These are phyloP conservation scores for Drosophila atripex DNA, from an alignment of 2,888 invertebrate genomes.

Conservation along the genomic window DNA sequence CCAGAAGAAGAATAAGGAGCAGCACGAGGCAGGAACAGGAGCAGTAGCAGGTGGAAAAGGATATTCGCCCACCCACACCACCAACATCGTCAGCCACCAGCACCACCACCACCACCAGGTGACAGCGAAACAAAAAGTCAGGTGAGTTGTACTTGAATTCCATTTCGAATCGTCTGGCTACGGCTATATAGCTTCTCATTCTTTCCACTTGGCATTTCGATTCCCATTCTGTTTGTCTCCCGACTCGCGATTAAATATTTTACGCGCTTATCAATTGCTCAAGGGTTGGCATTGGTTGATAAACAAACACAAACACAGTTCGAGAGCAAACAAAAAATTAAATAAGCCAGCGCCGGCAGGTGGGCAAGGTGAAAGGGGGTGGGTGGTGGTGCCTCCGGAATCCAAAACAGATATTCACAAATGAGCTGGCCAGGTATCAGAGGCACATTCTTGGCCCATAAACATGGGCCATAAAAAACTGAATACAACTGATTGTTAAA, in stretches of 20 bases:
- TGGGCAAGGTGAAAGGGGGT: constrained; percentile 3
- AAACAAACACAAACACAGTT: constrained; percentile 54
- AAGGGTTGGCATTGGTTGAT: constrained; percentile 71
- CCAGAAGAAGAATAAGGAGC: constrained; percentile 38
- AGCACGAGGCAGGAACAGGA: constrained; percentile 20
- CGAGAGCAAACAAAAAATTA: constrained; percentile 23
- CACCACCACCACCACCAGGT: constrained; percentile 22
- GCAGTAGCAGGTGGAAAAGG: constrained; percentile 35
- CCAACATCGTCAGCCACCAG: constrained; percentile 20
- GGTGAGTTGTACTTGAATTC: constrained; percentile 33
- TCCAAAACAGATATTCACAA: constrained; percentile 20
- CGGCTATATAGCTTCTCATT: constrained; percentile 3
- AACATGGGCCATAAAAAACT: neutral
- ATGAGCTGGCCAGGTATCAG: neutral
- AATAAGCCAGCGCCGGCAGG: constrained; percentile 22
- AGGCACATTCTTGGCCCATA: neutral
- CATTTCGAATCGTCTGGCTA: neutral
- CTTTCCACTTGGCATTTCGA: constrained; percentile 16
- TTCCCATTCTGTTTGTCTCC: constrained; percentile 51
- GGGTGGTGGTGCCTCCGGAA: neutral
- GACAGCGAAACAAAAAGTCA: constrained; percentile 42
- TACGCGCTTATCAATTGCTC: constrained; percentile 72
- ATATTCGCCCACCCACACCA: constrained; percentile 34
- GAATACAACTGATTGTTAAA: constrained; percentile 2
- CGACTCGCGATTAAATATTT: constrained; percentile 73